Percentiles rank a stretch among this genome's conserved stretches.
Conservation (phyloP, 2,888 invertebrate genomes). For the Brachycybe producta region DNA sequence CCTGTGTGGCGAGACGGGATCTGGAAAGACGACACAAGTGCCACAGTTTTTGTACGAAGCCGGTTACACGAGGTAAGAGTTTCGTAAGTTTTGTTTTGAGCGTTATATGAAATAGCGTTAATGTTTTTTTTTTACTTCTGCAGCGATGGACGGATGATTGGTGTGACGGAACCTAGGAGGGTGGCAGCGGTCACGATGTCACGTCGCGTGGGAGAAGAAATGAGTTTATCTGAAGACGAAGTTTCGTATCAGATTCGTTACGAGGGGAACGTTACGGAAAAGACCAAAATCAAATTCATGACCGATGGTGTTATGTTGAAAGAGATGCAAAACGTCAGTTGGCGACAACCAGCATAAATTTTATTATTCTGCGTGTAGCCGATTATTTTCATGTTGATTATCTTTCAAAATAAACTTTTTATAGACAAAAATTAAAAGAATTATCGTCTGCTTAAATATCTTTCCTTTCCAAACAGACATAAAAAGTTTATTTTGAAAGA, state of each 20-base stretch:
- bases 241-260: slow-evolving; percentile 90
- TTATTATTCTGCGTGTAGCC: neutral
- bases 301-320: slow-evolving; percentile 92
- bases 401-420: too few relatives aligned
- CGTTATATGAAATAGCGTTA: neutral
- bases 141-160: slow-evolving; percentile 57
- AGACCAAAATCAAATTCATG: slow-evolving; percentile 95
- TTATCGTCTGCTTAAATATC: too few relatives aligned
- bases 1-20: slow-evolving; percentile 83
- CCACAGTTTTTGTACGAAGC: slow-evolving; percentile 98
- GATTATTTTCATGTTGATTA: neutral
- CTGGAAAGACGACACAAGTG: slow-evolving; percentile 96
- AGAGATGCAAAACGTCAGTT: slow-evolving; percentile 58
- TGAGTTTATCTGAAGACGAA: slow-evolving; percentile 57
- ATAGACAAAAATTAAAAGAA: too few relatives aligned
- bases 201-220: slow-evolving; percentile 73
- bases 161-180: slow-evolving; percentile 90
- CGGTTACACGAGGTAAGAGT: slow-evolving; percentile 58
- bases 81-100: neutral
- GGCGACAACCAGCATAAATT: slow-evolving; percentile 2
- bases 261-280: slow-evolving; percentile 75
- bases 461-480: too few relatives aligned
- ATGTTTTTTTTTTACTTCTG: neutral
- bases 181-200: slow-evolving; percentile 98
- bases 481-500: too few relatives aligned